Evolutionary conservation across 2,888 invertebrate genomes (phyloP).

Genomic region (Callinectes sapidus): DNA sequence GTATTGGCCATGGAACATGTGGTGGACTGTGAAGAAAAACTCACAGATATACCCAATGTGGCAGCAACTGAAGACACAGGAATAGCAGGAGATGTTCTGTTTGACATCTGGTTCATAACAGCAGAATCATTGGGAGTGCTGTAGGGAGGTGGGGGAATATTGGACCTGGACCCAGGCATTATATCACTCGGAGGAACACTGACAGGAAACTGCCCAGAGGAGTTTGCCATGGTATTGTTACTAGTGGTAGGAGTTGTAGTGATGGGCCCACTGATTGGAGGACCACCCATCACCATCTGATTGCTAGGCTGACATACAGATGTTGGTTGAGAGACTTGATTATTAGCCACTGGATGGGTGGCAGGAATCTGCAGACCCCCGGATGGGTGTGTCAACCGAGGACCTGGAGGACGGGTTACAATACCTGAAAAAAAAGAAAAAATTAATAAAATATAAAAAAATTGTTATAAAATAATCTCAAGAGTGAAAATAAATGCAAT

Average conservation of each 20-base stretch:
- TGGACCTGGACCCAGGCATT: conserved; percentile 59
- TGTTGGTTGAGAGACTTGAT: conserved; percentile 59
- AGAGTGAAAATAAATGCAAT: not conserved
- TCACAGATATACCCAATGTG: conserved; percentile 58
- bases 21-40: conserved; percentile 53
- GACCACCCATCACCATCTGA: conserved; percentile 54
- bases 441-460: too few relatives aligned
- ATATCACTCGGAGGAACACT: conserved; percentile 52
- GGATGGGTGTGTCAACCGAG: conserved; percentile 55
- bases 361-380: conserved; percentile 50
- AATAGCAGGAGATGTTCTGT: conserved; percentile 62
- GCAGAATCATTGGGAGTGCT: conserved; percentile 57
- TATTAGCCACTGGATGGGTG: conserved; percentile 57
- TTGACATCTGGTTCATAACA: conserved; percentile 70
- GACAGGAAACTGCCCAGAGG: conserved; percentile 62
- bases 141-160: conserved; percentile 67
- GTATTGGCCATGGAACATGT: conserved; percentile 55
- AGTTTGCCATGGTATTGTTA: conserved; percentile 58
- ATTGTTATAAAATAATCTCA: not conserved
- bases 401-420: conserved; percentile 60
- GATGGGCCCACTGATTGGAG: conserved; percentile 57
- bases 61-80: conserved; percentile 63
- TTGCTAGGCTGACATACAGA: conserved; percentile 60
- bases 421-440: conserved; percentile 41
- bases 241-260: conserved; percentile 60